A percentile compares a stretch with the other conserved stretches of the same genome.
phyloP scores from a whole-genome alignment of 2,888 invertebrate species.

The Altica lythri region DNA sequence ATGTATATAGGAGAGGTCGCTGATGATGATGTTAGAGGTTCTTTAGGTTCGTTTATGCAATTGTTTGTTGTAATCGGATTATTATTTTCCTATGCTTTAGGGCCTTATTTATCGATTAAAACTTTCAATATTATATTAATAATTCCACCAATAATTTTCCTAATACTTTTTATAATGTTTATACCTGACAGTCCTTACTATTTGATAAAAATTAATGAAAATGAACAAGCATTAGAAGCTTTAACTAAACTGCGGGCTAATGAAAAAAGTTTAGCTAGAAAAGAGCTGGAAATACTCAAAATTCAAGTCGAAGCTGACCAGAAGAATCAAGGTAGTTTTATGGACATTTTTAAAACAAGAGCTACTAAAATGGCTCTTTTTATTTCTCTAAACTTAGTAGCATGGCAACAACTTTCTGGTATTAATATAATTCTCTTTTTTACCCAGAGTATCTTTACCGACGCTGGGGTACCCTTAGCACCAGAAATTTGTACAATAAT shows the following conservation, averaged over 20 bases:
- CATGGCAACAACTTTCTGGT: constrained; percentile 83
- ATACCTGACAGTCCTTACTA: constrained; percentile 86
- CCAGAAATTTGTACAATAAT: constrained; percentile 77
- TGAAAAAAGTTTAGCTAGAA: constrained; percentile 66
- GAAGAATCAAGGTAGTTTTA: constrained; percentile 55
- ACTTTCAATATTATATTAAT: constrained; percentile 69
- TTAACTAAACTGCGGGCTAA: constrained; percentile 71
- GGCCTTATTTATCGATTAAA: constrained; percentile 72
- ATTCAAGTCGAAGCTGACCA: constrained; percentile 57
- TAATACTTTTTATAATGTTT: constrained; percentile 65
- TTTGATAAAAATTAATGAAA: constrained; percentile 63
- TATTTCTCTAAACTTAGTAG: constrained; percentile 71
- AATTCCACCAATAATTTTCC: constrained; percentile 65
- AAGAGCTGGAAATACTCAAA: constrained; percentile 68
- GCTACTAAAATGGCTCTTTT: constrained; percentile 77
- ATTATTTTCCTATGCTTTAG: constrained; percentile 71
- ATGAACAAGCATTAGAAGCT: constrained; percentile 61
- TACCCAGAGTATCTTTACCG: constrained; percentile 71
- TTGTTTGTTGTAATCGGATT: constrained; percentile 73
- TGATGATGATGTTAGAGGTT: constrained; percentile 76
- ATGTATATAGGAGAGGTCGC: constrained; percentile 89
- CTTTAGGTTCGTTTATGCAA: constrained; percentile 81
- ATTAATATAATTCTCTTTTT: constrained; percentile 83
- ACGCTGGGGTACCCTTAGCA: constrained; percentile 50
- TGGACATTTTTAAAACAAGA: constrained; percentile 59